Base-by-base conservation (phyloP, 2,888 invertebrate species). In the Notodonta dromedarius region DNA sequence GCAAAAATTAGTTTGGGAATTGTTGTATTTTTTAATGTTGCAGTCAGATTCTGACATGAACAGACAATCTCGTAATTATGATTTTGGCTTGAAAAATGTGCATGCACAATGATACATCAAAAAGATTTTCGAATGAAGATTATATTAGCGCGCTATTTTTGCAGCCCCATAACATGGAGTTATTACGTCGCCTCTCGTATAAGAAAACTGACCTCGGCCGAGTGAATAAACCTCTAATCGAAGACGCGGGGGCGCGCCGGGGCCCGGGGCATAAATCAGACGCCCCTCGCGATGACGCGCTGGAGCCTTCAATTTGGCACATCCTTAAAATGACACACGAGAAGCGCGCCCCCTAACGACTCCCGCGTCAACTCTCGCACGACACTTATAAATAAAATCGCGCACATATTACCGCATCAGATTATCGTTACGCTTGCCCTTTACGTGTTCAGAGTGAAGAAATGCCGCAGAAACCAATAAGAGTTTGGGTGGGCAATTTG, bases 241-340 rank as follows among this genome's bases (percentile, higher is more conserved):
- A 85, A 87, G 80, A 76, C 78, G 78, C 82, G 80, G 79, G 81
- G 86, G 82, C 80, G 82, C 83, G 81, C 76, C 74, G 75, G 81
- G 80, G 83, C 85, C 82, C 77, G 71, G 75, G 78, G 89, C 88
- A 93, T 93, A 93, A 93, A 93, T 93, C 93, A 93, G 91, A 74
- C 89, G 86, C 89, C 90, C 91, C 91, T 87, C 88, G 87, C 88
- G 86, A 87, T 88, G 87, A 87, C 88, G 89, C 88, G 83, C 75
- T 85, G 88, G 91, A 92, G 90, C 91, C 93, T 93, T 93, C 93
- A 93, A 93, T 93, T 93, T 93, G 91, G 92, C 89, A 92, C 93
- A 93, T 93, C 93, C 93, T 93, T 93, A 93, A 93, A 93, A 93
- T 93, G 93, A 93, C 93, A 93, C 90, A 93, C 89, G 93, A 93